A percentile compares a stretch with the other conserved stretches of the same genome.
Evolutionary conservation across 2,113 vertebrate genomes (phyloP).

Genomic region (Malurus alboscapulatus): DNA sequence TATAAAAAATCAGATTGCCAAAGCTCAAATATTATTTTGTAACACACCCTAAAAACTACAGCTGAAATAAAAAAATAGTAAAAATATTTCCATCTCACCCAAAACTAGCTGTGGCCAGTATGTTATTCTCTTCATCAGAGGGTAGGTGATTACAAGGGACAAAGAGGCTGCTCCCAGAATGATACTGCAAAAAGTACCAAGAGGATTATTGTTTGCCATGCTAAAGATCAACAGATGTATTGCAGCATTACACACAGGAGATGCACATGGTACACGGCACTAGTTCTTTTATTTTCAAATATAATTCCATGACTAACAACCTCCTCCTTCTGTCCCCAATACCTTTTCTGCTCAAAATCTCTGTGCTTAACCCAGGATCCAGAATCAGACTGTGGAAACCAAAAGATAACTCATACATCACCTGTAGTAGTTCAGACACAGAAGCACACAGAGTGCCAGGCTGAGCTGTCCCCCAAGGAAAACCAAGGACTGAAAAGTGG

Average conservation of each 20-base stretch:
- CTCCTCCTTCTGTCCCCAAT: neutral
- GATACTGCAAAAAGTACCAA: conserved; percentile 75
- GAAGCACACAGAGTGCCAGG: conserved; percentile 84
- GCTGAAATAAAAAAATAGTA: neutral
- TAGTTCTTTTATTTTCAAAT: neutral
- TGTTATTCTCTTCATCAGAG: conserved; percentile 94
- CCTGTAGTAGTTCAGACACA: conserved; percentile 97
- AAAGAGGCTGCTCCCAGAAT: conserved; percentile 87
- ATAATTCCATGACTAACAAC: neutral
- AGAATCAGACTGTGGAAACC: neutral
- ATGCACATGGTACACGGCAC: neutral
- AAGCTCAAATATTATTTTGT: neutral
- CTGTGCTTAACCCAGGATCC: neutral
- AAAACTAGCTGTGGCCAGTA: conserved; percentile 93
- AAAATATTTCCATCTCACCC: conserved; percentile 74
- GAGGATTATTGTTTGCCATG: neutral
- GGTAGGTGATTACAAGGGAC: conserved; percentile 87
- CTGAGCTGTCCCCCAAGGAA: conserved; percentile 92
- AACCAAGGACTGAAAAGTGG: conserved; percentile 81
- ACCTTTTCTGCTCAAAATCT: neutral
- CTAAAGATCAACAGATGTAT: neutral
- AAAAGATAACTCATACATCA: conserved; percentile 32
- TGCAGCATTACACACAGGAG: neutral
- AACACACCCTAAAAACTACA: neutral
- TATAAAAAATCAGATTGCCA: neutral